Percentiles rank a stretch among this genome's conserved stretches.
Conservation (phyloP, 2,113 vertebrate genomes). For the Pedionomus torquatus region DNA sequence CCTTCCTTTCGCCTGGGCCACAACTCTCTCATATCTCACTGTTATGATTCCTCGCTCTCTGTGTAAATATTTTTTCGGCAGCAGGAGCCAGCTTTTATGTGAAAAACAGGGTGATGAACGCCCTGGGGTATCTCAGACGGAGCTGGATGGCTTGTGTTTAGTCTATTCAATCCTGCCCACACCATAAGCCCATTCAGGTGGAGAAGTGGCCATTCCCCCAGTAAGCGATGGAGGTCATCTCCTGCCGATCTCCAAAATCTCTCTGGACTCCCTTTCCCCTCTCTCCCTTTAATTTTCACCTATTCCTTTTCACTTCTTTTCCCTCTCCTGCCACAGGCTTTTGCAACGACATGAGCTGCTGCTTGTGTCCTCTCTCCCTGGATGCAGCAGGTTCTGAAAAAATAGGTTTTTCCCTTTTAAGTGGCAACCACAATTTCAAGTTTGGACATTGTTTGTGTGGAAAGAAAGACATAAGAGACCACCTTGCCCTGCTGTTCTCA, state of each 20-base stretch:
- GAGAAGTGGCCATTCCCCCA: neutral
- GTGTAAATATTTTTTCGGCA: neutral
- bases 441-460: neutral
- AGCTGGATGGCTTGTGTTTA: neutral
- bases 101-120: neutral
- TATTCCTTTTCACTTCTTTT: neutral
- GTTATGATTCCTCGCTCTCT: neutral
- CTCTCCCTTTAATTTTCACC: neutral
- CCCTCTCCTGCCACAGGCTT: neutral
- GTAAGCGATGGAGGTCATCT: neutral
- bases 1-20: neutral
- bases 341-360: neutral
- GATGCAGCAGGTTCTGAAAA: neutral
- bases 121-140: neutral
- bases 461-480: neutral
- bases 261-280: neutral
- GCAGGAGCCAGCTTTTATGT: neutral
- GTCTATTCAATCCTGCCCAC: neutral
- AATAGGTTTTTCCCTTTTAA: neutral
- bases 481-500: neutral
- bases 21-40: neutral
- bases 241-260: neutral
- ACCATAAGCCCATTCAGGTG: neutral
- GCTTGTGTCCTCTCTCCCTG: neutral
- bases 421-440: neutral